phyloP scores from a whole-genome alignment of 2,797 vertebrate genomes.

The Clarias laeviceps region DNA sequence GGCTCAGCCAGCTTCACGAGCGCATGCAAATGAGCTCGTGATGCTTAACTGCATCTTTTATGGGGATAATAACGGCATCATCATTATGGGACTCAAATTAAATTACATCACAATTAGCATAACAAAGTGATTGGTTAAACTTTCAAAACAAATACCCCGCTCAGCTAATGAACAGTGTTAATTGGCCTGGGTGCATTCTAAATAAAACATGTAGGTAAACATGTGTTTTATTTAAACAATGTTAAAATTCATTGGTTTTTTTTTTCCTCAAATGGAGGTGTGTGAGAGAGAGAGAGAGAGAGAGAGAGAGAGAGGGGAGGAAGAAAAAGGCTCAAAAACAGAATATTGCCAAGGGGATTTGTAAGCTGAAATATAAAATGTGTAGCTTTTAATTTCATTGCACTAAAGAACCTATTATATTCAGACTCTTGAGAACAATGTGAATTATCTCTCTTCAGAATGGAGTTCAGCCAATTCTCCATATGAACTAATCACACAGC shows the following conservation, averaged over 20 bases:
- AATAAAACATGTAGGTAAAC: slow-evolving; percentile 98
- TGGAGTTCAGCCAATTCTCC: slow-evolving; percentile 97
- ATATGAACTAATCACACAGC: slow-evolving; percentile 99
- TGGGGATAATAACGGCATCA: slow-evolving; percentile 99
- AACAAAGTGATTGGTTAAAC: slow-evolving; percentile 99
- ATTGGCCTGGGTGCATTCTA: slow-evolving; percentile 95
- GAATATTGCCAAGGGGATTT: slow-evolving; percentile 94
- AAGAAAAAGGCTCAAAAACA: slow-evolving; percentile 51
- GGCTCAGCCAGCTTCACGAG: slow-evolving; percentile 91
- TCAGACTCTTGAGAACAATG: slow-evolving; percentile 99
- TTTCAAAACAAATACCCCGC: slow-evolving; percentile 99
- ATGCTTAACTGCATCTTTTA: slow-evolving; percentile 99
- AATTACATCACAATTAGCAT: slow-evolving; percentile 99
- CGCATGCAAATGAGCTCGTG: slow-evolving; percentile 99
- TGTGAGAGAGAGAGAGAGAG: slow-evolving; percentile 66
- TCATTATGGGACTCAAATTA: slow-evolving; percentile 99
- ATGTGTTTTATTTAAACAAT: slow-evolving; percentile 88
- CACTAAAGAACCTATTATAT: slow-evolving; percentile 99
- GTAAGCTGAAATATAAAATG: slow-evolving; percentile 98
- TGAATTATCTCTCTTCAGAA: slow-evolving; percentile 99
- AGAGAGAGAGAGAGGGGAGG: slow-evolving; percentile 59
- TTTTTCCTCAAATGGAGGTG: slow-evolving; percentile 60
- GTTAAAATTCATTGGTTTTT: slow-evolving; percentile 75
- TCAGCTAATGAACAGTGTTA: slow-evolving; percentile 97
- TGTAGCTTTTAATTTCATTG: slow-evolving; percentile 99